Evolutionary conservation across 2,888 invertebrate species (phyloP), one percentile per base, ranked within the genome.

Genomic region (Synergus gifuensis): DNA sequence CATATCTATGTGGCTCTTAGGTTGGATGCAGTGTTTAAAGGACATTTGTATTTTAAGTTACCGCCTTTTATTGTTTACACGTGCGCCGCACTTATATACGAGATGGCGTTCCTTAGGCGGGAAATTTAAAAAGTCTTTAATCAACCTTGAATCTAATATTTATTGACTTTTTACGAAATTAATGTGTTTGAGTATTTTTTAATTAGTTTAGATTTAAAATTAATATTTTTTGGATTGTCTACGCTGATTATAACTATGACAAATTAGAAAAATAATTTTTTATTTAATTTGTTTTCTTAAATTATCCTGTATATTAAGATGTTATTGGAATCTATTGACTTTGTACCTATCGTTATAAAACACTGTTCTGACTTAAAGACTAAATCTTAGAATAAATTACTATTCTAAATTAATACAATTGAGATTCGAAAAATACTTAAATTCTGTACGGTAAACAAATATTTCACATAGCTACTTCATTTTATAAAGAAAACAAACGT

Each of bases 21-120:
- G 80, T 83, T 84, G 78, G 83, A 63, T 62, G 64, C 67, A 83
- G 76, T 86, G 86, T 83, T 86, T 86, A 84, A 85, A 85, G 84
- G 81, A 81, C 84, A 78, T 78, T 84, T 58, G 83, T 81, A 83
- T 83, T 81, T 81, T 77, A 77, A 60, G 82, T 85, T 85, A 78
- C 82, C 85, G 85, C 84, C 83, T 18, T 82, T 79, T 62, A 16
- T 40, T 36, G 40, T 54, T 60, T 5, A 36, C 36, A 40, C 62
- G 22, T 22, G 62, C 22, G 62, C 62, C 28, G 28, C 58, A 62
- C 18, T 62, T 28, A 22, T 62, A 14, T 12, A 12, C 2, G 22
- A 62, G 62, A 62, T 62, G 62, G 62, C 62, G 62, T 5, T 14
- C 2, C 28, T 62, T 14, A 5, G 11, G 18, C 62, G 62, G 22